These are phyloP conservation scores for Pygmarrhopalites habei DNA, from an alignment of 1,140 invertebrate species.

Conservation along the genomic window DNA sequence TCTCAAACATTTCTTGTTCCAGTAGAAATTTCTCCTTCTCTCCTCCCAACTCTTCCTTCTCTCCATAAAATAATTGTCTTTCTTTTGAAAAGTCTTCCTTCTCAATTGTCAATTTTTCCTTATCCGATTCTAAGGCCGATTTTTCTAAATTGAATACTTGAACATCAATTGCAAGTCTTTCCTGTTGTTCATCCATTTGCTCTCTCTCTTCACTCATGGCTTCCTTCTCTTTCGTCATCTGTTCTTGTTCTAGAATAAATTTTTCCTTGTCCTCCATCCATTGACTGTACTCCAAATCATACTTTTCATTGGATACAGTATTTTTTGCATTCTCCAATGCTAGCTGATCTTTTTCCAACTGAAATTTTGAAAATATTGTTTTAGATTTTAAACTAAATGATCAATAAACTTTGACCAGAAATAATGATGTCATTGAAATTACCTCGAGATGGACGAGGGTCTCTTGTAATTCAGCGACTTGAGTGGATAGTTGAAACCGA, in stretches of 20 bases:
- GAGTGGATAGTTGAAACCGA: slow-evolving; percentile 52
- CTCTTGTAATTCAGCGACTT: slow-evolving; percentile 51
- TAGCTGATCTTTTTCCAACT: too few relatives aligned
- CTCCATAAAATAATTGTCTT: neutral
- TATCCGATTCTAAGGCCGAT: too few relatives aligned
- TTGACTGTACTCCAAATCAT: too few relatives aligned
- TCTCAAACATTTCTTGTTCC: neutral
- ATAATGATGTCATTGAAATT: too few relatives aligned
- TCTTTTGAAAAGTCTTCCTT: too few relatives aligned
- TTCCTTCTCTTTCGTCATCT: slow-evolving; percentile 29
- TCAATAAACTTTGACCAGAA: too few relatives aligned
- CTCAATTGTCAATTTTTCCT: neutral
- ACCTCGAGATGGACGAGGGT: slow-evolving; percentile 48
- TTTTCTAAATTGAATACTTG: too few relatives aligned
- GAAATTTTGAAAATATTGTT: too few relatives aligned
- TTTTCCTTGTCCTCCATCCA: slow-evolving; percentile 25
- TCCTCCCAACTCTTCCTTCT: neutral
- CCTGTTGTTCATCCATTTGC: neutral
- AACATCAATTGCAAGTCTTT: neutral
- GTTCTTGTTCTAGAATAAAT: slow-evolving; percentile 41
- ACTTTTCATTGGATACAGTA: too few relatives aligned
- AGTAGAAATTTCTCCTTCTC: neutral
- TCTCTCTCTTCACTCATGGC: neutral
- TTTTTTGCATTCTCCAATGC: too few relatives aligned
- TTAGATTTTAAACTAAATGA: too few relatives aligned